Base-by-base conservation (phyloP, 2,797 vertebrate genomes). In the Acanthopagrus latus region DNA sequence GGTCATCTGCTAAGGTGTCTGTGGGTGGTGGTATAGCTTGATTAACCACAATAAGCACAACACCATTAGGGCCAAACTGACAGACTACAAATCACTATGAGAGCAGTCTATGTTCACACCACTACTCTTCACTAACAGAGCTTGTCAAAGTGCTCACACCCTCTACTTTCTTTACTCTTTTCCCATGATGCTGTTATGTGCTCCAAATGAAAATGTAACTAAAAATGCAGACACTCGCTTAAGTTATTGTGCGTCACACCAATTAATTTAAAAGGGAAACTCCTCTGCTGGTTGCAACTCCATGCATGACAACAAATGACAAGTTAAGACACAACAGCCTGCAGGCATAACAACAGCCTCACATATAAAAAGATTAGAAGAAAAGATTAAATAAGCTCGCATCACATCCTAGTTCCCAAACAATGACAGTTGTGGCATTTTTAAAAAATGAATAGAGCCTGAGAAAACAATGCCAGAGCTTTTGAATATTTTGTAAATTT, bases 281-380 rank as follows among this genome's bases (percentile, higher is more conserved):
- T 48, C 25, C 48, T 64, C 55, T 64, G 41, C 64, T 20, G 41
- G 64, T 60, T 59, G 38, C 54, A 60, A 55, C 18, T 51, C 52
- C 63, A 33, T 25, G 74, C 77, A 81, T 85, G 64, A 81, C 76
- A 88, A 87, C 84, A 87, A 78, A 82, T 64, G 64, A 78, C 75
- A 83, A 64, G 58, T 71, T 70, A 47, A 86, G 57, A 83, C 57
- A 58, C 63, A 78, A 81, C 69, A 74, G 78, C 67, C 71, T 69
- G 65, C n/a, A 74, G 74, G 56, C 81, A 82, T 41, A 83, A 78
- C 81, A 82, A 69, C 72, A 57, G 38, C 33, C 60, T 25, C 20
- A 74, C 87, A 80, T 58, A 51, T 78, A 55, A 78, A 46, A 51
- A 75, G 65, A 71, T 8, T 41, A 78, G 57, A 54, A 71, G 17